phyloP scores from a whole-genome alignment of 2,888 invertebrate genomes.

The Mythimna vitellina region DNA sequence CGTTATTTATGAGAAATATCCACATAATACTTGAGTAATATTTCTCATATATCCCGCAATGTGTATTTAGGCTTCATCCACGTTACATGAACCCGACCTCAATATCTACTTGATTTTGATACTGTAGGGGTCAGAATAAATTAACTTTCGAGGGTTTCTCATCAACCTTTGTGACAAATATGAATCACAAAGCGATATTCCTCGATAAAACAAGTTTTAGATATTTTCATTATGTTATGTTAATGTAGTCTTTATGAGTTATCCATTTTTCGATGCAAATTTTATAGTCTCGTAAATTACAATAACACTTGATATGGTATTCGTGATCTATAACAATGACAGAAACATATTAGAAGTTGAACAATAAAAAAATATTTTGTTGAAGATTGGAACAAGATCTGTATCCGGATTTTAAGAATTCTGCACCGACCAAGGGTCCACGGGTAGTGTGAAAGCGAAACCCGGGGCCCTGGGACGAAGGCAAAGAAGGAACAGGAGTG shows the following conservation, averaged over 20 bases:
- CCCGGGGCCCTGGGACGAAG: too few relatives aligned
- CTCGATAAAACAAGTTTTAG: slow-evolving; percentile 51
- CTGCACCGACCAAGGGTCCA: not conserved
- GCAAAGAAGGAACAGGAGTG: too few relatives aligned
- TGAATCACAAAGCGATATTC: slow-evolving; percentile 43
- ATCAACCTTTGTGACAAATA: slow-evolving; percentile 53
- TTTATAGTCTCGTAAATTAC: slow-evolving; percentile 52
- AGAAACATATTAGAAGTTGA: slow-evolving; percentile 22
- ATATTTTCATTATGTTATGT: slow-evolving; percentile 59
- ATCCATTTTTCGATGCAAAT: slow-evolving; percentile 53
- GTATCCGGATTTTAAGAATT: slow-evolving; percentile 7
- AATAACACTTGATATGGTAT: slow-evolving; percentile 38
- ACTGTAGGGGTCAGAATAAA: slow-evolving; percentile 60
- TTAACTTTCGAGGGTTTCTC: slow-evolving; percentile 64
- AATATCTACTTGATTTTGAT: slow-evolving; percentile 72
- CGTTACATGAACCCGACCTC: slow-evolving; percentile 59
- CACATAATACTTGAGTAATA: slow-evolving; percentile 52
- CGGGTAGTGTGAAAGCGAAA: too few relatives aligned
- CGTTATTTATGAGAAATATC: slow-evolving; percentile 58
- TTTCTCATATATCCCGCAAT: slow-evolving; percentile 56
- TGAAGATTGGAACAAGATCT: not conserved
- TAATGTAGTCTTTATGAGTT: slow-evolving; percentile 45
- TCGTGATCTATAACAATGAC: slow-evolving; percentile 36
- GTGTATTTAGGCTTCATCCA: slow-evolving; percentile 61
- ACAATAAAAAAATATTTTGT: slow-evolving; percentile 22